Evolutionary conservation across 2,888 invertebrate genomes (phyloP), one percentile per base, ranked within the genome.

Genomic region (Linnaemya vulpina): DNA sequence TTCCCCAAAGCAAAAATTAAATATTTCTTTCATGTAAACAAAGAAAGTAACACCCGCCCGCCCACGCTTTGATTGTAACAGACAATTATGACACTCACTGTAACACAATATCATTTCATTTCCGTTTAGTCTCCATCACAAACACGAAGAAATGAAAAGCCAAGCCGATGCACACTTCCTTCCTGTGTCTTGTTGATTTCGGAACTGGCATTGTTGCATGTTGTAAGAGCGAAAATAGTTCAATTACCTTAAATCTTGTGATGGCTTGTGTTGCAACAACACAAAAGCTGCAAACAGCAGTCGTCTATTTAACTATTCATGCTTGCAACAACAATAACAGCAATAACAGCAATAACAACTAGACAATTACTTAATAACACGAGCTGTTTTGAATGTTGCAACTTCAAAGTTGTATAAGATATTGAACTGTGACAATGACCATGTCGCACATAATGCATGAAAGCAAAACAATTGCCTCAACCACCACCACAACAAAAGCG

Each of bases 381-480:
- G 17, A n/a, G 9, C 35, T 40, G 40, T 25, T 60, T 30, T 77
- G 55, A 68, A 67, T 75, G 62, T 49, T 73, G 77, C 74, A 63
- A 60, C 62, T 65, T 55, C 60, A 38, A 7, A 51, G 67, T 70
- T 51, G 38, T 40, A 68, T 43, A 71, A 70, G 75, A 17, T 58
- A 76, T 65, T 80, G 76, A 79, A 84, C 84, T 80, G 77, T 81
- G 84, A 58, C 76, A 84, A 84, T 84, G 84, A 84, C 84, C 80
- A 76, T 84, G 79, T 71, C 40, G 78, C 55, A n/a, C 13, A 38
- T 46, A 25, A 58, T 51, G 62, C 51, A 70, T 62, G n/a, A 63
- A 79, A 15, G 22, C 71, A n/a, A 62, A 84, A 71, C 65, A 77
- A 53, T 74, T 73, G 55, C 35, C 51, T 5, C 51, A 40, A 40